Evolutionary conservation across 2,888 invertebrate species (phyloP).

Genomic region (Eristalis intricaria): DNA sequence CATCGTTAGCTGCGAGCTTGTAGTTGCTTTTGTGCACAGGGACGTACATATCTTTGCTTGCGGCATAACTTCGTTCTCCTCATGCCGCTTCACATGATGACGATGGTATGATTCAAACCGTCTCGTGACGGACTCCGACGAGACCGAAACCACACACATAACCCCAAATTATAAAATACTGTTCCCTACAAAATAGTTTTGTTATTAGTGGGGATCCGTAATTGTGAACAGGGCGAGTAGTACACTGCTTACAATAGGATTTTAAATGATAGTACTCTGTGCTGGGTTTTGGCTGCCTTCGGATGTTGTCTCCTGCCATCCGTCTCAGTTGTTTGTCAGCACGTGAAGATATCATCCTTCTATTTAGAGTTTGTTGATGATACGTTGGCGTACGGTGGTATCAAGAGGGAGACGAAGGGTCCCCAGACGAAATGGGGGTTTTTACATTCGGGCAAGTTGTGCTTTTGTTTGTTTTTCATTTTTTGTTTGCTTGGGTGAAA

Average conservation of each 20-base stretch:
- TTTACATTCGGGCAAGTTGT: neutral
- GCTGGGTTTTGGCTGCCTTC: constrained; percentile 9
- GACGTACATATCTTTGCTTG: constrained; percentile 13
- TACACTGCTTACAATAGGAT: constrained; percentile 32
- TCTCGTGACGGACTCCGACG: constrained; percentile 14
- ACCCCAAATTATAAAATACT: constrained; percentile 65
- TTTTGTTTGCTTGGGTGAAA: no score
- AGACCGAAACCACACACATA: constrained; percentile 43
- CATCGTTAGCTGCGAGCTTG: constrained; percentile 7
- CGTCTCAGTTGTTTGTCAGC: constrained; percentile 43
- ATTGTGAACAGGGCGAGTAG: constrained; percentile 19
- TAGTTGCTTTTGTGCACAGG: neutral
- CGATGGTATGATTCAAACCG: constrained; percentile 16
- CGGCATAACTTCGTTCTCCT: constrained; percentile 41
- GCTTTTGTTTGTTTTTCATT: neutral
- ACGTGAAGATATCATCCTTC: constrained; percentile 16
- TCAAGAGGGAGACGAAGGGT: neutral
- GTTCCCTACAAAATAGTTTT: constrained; percentile 22
- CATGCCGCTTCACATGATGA: constrained; percentile 14
- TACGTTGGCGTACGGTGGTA: neutral
- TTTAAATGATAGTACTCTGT: constrained; percentile 8
- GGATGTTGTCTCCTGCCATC: neutral
- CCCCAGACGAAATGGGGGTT: neutral
- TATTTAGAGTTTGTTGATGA: neutral
- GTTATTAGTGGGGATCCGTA: constrained; percentile 18